Evolutionary conservation across 2,113 vertebrate genomes (phyloP).

Genomic region (Colius striatus): DNA sequence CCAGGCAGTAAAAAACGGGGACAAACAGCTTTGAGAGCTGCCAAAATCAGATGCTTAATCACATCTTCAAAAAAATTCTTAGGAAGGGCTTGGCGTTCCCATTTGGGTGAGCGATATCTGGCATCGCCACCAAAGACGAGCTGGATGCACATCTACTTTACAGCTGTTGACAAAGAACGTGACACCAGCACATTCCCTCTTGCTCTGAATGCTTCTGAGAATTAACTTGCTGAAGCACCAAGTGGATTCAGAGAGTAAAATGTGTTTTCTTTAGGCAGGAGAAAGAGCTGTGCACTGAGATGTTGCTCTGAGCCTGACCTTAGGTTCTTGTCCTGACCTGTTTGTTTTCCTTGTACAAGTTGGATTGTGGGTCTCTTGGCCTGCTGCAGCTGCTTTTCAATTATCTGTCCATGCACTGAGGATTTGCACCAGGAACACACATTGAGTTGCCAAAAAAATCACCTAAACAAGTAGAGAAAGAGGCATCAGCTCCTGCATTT

Average conservation of each 20-base stretch:
- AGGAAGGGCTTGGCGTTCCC: constrained; percentile 51
- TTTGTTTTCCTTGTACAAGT: constrained; percentile 29
- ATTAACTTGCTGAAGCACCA: constrained; percentile 38
- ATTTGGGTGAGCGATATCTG: constrained; percentile 30
- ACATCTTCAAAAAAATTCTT: constrained; percentile 55
- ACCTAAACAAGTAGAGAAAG: constrained; percentile 25
- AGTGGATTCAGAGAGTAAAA: constrained; percentile 15
- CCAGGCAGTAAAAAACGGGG: neutral
- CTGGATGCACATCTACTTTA: constrained; percentile 41
- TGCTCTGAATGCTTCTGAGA: constrained; percentile 1
- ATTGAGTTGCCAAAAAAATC: neutral
- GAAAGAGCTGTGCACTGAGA: neutral
- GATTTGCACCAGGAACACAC: neutral
- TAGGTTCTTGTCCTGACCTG: neutral
- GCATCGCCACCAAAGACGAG: neutral
- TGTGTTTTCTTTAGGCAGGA: neutral
- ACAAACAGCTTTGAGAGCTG: constrained; percentile 5
- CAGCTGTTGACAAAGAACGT: constrained; percentile 73
- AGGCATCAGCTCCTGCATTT: neutral
- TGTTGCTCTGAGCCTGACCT: neutral
- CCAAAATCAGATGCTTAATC: constrained; percentile 2
- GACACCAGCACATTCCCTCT: constrained; percentile 65
- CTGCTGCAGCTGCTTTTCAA: neutral
- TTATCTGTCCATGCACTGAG: neutral
- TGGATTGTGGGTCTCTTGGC: constrained; percentile 15